These are phyloP conservation scores for Thelaira solivaga DNA, from an alignment of 2,888 invertebrate species.

Conservation along the genomic window DNA sequence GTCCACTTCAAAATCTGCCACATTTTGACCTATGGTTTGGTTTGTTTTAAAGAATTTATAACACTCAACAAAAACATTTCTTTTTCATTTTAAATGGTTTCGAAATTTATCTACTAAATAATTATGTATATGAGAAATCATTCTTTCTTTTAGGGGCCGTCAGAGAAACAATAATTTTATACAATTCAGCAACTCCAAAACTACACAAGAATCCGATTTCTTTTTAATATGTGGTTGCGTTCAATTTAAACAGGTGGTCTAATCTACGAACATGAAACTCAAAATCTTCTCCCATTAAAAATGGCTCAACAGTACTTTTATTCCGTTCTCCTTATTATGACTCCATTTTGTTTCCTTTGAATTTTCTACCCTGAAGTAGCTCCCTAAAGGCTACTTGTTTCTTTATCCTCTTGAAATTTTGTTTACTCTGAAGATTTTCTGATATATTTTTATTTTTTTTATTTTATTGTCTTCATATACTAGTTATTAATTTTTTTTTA, in stretches of 20 bases:
- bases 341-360: too few species aligned
- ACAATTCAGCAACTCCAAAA: slow-evolving; percentile 31
- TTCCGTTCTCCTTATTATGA: too few species aligned
- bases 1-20: slow-evolving; percentile 29
- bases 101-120: slow-evolving; percentile 26
- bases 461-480: too few species aligned
- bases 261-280: neutral
- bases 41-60: slow-evolving; percentile 38
- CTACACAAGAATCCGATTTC: slow-evolving; percentile 23
- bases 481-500: too few species aligned
- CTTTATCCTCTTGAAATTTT: too few species aligned
- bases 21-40: neutral
- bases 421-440: too few species aligned
- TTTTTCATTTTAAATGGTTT: slow-evolving; percentile 43
- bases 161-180: slow-evolving; percentile 23
- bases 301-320: slow-evolving; percentile 10
- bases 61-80: slow-evolving; percentile 38
- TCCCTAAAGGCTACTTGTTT: too few species aligned
- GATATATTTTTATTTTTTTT: too few species aligned
- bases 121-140: slow-evolving; percentile 16
- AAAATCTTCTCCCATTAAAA: slow-evolving; percentile 19
- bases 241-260: slow-evolving; percentile 32
- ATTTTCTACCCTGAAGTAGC: too few species aligned
- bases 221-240: neutral
- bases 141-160: slow-evolving; percentile 39